Percentiles rank a stretch among this genome's conserved stretches.
These are phyloP conservation scores for Elysia crispata DNA, from an alignment of 2,888 invertebrate genomes.

Conservation along the genomic window DNA sequence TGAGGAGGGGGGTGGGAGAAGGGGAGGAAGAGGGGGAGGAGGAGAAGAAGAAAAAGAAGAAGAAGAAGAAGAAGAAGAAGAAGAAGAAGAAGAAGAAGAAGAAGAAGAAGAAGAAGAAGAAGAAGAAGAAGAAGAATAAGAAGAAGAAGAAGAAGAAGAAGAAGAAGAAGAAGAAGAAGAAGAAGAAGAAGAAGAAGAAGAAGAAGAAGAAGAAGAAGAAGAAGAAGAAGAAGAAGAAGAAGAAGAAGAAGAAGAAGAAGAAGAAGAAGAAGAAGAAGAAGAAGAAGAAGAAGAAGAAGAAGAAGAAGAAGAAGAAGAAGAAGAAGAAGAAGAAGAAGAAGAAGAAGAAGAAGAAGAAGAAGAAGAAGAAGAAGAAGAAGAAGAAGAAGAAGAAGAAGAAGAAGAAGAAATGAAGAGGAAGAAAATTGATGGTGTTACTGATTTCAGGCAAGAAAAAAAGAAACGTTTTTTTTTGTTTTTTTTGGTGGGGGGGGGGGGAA, in stretches of 20 bases:
- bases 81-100: not conserved
- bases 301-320: not conserved
- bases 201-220: not conserved
- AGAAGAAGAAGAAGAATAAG: not conserved
- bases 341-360: not conserved
- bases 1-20: too few relatives aligned
- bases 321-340: not conserved
- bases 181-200: not conserved
- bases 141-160: not conserved
- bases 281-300: not conserved
- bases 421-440: not conserved
- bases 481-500: too few relatives aligned
- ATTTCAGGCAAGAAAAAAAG: too few relatives aligned
- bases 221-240: not conserved
- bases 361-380: not conserved
- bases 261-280: not conserved
- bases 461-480: too few relatives aligned
- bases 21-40: not conserved
- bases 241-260: not conserved
- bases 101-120: not conserved
- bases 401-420: not conserved
- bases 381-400: not conserved
- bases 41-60: not conserved
- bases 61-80: not conserved
- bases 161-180: not conserved